A percentile compares a stretch with the other conserved stretches of the same genome.
These are phyloP conservation scores for Fregata magnificens DNA, from an alignment of 2,113 vertebrate species.

Conservation along the genomic window DNA sequence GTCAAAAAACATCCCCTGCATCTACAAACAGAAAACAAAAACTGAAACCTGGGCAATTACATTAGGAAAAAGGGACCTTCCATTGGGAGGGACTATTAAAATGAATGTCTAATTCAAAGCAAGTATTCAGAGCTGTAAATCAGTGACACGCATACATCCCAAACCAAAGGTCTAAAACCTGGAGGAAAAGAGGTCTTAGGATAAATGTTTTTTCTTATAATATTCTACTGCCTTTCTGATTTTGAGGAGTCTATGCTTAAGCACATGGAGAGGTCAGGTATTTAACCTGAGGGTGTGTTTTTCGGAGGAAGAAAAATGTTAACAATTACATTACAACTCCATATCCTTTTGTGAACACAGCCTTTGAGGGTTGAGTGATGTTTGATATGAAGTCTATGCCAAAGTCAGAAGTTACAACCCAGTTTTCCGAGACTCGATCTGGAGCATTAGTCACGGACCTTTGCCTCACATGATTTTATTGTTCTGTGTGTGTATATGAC, in stretches of 20 bases:
- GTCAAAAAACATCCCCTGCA: not conserved
- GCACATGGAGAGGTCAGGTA: not conserved
- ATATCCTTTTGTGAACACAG: not conserved
- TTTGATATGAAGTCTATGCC: not conserved
- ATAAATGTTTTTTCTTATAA: not conserved
- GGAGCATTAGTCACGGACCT: not conserved
- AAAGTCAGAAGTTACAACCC: not conserved
- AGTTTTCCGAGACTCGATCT: not conserved
- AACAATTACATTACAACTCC: not conserved
- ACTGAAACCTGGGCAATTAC: not conserved
- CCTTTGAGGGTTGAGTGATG: not conserved
- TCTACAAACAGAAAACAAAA: not conserved
- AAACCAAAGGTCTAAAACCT: not conserved
- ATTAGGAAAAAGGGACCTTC: not conserved
- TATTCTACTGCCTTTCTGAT: not conserved
- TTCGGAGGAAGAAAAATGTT: not conserved
- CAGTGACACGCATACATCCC: rapidly evolving
- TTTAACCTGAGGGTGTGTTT: not conserved
- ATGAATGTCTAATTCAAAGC: not conserved
- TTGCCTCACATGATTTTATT: not conserved
- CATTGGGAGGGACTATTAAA: not conserved
- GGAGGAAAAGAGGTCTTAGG: not conserved
- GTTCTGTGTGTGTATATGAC: not conserved
- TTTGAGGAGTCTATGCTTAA: not conserved
- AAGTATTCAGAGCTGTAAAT: not conserved